phyloP scores from a whole-genome alignment of 1,140 invertebrate species.

The Brachionus asplanchnoidis region DNA sequence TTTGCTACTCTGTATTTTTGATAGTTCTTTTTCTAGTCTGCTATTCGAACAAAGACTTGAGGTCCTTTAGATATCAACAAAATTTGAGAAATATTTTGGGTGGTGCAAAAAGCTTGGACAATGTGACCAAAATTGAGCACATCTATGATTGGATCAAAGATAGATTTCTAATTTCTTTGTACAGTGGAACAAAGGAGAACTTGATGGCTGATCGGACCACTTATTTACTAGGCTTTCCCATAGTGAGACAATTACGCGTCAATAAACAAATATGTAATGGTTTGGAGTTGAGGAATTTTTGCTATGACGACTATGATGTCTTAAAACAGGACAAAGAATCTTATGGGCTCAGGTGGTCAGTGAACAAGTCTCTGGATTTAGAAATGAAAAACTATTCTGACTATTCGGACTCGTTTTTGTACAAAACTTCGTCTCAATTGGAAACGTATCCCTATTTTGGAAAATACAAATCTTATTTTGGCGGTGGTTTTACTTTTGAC shows the following conservation, averaged over 20 bases:
- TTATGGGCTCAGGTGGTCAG: neutral
- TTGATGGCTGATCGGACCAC: conserved; percentile 59
- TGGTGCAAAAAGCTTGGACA: neutral
- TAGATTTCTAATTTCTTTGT: neutral
- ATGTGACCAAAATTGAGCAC: neutral
- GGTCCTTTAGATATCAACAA: neutral
- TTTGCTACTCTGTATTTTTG: neutral
- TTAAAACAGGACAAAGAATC: conserved; percentile 15
- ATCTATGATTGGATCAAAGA: neutral
- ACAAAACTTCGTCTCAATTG: conserved; percentile 44
- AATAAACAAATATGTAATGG: neutral
- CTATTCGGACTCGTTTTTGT: neutral
- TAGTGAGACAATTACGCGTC: conserved; percentile 54
- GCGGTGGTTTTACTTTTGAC: conserved; percentile 61
- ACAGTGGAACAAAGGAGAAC: neutral
- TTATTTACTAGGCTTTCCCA: conserved; percentile 60
- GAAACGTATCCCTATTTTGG: conserved; percentile 59
- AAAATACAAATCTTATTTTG: conserved; percentile 57
- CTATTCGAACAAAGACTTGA: conserved; percentile 8
- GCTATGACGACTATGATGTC: neutral
- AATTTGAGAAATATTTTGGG: neutral
- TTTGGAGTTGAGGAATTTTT: neutral
- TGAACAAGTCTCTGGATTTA: neutral
- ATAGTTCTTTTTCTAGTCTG: neutral
- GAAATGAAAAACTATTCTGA: neutral